phyloP scores from a whole-genome alignment of 1,140 invertebrate species.

The Steinernema khuongi region DNA sequence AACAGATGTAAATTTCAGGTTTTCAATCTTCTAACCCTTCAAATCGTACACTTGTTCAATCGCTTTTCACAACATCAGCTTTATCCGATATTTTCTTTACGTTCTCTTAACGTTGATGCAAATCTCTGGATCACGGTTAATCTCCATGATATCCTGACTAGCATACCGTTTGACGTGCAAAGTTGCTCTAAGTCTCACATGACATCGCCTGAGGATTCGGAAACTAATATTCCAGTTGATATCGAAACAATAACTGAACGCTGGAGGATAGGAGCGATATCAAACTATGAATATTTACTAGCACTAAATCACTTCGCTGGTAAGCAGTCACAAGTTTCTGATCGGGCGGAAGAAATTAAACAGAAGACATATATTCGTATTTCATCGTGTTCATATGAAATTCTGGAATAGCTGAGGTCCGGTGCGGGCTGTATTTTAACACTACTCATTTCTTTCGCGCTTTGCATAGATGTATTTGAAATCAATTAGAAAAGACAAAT shows the following conservation, averaged over 20 bases:
- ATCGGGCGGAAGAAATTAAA: no score
- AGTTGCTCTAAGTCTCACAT: background rate
- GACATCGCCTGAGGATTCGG: background rate
- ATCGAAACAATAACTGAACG: conserved; percentile 57
- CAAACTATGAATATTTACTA: conserved; percentile 85
- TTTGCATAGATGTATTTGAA: background rate
- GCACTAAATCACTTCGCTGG: conserved; percentile 70
- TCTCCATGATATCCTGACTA: conserved; percentile 30
- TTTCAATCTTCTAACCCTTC: conserved; percentile 54
- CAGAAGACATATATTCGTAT: no score
- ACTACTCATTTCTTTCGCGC: background rate
- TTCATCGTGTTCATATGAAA: no score
- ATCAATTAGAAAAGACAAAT: conserved; percentile 63
- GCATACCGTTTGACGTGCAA: background rate
- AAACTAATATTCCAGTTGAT: background rate
- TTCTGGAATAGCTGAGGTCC: no score
- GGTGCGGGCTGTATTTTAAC: no score
- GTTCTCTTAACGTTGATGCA: conserved; percentile 28
- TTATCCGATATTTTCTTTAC: conserved; percentile 37
- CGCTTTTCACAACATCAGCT: conserved; percentile 12
- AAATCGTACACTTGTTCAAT: conserved; percentile 1
- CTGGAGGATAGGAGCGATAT: conserved; percentile 77
- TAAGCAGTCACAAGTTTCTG: no score
- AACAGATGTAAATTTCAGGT: conserved; percentile 20
- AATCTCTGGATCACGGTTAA: conserved; percentile 37